These are phyloP conservation scores for Prorops nasuta DNA, from an alignment of 1,140 invertebrate species.

Conservation along the genomic window DNA sequence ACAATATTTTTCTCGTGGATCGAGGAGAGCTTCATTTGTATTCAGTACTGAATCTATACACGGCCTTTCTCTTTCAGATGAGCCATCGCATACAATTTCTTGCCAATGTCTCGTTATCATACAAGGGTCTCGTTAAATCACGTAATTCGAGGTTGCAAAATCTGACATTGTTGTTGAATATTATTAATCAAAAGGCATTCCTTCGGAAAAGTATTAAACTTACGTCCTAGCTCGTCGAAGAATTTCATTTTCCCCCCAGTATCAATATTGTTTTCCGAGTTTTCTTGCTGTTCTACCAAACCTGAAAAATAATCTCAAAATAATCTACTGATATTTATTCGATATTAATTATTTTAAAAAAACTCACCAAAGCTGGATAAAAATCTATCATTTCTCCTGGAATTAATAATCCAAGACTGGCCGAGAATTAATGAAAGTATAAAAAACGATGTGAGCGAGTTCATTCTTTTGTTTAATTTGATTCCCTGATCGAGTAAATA, in stretches of 20 bases:
- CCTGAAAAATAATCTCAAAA: conserved; percentile 27
- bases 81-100: too few species aligned
- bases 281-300: conserved; percentile 23
- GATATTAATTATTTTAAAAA: too few species aligned
- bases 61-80: conserved; percentile 16
- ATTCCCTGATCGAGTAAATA: too few species aligned
- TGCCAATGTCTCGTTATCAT: too few species aligned
- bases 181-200: too few species aligned
- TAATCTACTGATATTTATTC: conserved; percentile 1
- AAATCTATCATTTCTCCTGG: conserved; percentile 45
- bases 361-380: conserved; percentile 36
- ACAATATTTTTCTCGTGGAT: too few species aligned
- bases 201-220: too few species aligned
- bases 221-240: conserved; percentile 61
- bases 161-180: too few species aligned
- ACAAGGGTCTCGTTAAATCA: too few species aligned
- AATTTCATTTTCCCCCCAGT: conserved; percentile 51
- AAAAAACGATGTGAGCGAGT: conserved; percentile 2
- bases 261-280: conserved; percentile 29
- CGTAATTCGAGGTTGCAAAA: too few species aligned
- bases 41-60: not conserved
- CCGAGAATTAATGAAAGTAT: conserved; percentile 16
- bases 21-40: conserved; percentile 9
- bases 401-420: conserved; percentile 10
- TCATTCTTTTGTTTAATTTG: too few species aligned